A percentile compares a stretch with the other conserved stretches of the same genome.
Evolutionary conservation across 1,140 invertebrate genomes (phyloP).

Genomic region (Spodoptera frugiperda): DNA sequence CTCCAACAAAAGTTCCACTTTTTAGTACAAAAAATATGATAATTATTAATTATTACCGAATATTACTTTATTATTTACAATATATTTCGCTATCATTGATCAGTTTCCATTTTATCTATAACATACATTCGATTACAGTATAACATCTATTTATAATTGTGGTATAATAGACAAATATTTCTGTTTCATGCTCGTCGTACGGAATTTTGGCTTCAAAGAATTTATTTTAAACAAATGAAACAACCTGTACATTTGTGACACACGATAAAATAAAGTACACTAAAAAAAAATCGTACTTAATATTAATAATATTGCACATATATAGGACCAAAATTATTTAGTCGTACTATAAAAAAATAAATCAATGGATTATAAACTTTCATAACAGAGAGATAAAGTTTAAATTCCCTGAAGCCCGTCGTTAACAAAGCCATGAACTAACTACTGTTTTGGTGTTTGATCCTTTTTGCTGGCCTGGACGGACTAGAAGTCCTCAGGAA

Average conservation of each 20-base stretch:
- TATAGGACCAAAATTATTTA: background rate
- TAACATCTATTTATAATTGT: constrained; percentile 69
- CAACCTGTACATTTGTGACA: background rate
- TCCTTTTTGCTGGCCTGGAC: constrained; percentile 80
- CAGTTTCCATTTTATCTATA: constrained; percentile 49
- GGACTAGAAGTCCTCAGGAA: constrained; percentile 83
- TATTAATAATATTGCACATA: constrained; percentile 6
- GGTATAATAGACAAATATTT: constrained; percentile 80
- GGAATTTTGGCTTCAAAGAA: constrained; percentile 64
- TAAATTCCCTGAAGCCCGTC: constrained; percentile 66
- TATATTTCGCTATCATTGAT: constrained; percentile 52
- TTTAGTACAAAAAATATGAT: constrained; percentile 50
- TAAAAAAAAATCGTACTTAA: background rate
- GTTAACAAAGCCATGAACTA: constrained; percentile 64
- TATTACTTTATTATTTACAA: constrained; percentile 63
- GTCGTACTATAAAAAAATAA: background rate
- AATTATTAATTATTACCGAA: constrained; percentile 47
- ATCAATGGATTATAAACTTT: background rate
- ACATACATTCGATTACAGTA: constrained; percentile 59
- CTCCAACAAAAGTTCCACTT: constrained; percentile 2
- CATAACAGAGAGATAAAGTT: background rate
- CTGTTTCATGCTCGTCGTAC: constrained; percentile 60
- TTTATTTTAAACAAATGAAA: constrained; percentile 49
- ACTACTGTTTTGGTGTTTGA: constrained; percentile 85
- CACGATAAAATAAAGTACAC: background rate